These are phyloP conservation scores for Hypanus sabinus DNA, from an alignment of 2,113 vertebrate species.

Conservation along the genomic window DNA sequence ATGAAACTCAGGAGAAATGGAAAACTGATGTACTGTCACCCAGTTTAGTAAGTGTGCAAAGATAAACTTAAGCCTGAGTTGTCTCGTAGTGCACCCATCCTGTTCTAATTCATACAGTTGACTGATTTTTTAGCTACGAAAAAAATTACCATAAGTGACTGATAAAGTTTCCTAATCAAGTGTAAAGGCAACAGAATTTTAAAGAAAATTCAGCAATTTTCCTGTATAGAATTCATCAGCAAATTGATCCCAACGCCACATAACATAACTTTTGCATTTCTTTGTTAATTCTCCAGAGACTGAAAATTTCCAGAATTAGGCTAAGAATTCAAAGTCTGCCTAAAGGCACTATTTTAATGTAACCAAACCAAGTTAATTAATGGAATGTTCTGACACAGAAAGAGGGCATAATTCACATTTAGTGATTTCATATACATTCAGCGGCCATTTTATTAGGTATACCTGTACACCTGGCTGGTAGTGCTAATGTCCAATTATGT, in stretches of 20 bases:
- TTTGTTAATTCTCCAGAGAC: neutral
- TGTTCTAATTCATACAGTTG: neutral
- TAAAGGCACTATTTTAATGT: neutral
- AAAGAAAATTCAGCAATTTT: neutral
- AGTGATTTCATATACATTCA: neutral
- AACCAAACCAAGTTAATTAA: neutral
- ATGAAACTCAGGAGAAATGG: no score
- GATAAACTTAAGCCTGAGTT: neutral
- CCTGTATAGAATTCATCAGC: neutral
- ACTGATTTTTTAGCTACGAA: neutral
- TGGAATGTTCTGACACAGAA: neutral
- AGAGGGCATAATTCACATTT: neutral
- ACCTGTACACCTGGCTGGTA: no score
- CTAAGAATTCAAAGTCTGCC: neutral
- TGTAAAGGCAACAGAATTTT: neutral
- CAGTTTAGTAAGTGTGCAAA: neutral
- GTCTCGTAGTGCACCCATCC: neutral
- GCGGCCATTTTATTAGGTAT: no score
- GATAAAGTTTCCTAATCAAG: neutral
- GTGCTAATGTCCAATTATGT: no score
- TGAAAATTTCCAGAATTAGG: neutral
- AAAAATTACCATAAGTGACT: neutral
- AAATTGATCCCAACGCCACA: neutral
- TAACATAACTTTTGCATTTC: neutral
- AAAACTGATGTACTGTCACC: no score